Percentiles rank a stretch among this genome's conserved stretches.
These are phyloP conservation scores for Willisornis vidua DNA, from an alignment of 2,113 vertebrate genomes.

Conservation along the genomic window DNA sequence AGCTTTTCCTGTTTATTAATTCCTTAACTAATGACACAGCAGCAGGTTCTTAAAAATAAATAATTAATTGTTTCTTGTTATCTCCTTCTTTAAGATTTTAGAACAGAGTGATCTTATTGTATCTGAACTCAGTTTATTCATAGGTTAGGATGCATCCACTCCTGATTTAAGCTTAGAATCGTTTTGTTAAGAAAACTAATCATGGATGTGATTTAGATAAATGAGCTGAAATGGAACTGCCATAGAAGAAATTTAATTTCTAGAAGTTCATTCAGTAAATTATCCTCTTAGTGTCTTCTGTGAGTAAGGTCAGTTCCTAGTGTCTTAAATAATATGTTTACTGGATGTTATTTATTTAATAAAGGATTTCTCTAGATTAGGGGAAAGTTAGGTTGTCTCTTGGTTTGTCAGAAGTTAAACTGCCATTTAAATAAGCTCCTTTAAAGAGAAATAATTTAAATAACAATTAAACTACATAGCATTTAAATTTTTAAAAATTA, in stretches of 20 bases:
- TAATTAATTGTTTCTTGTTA: not conserved
- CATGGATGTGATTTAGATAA: not conserved
- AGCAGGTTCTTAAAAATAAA: not conserved
- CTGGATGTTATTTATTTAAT: not conserved
- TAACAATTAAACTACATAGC: constrained; percentile 31
- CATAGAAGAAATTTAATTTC: not conserved
- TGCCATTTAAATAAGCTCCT: constrained; percentile 21
- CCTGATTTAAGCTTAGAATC: not conserved
- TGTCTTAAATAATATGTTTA: constrained; percentile 8
- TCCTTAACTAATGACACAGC: not conserved
- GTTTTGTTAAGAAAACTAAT: not conserved
- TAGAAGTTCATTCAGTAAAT: not conserved
- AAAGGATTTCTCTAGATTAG: not conserved
- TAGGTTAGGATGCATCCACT: not conserved
- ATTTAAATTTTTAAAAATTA: not conserved
- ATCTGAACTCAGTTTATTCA: not conserved
- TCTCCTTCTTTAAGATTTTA: not conserved
- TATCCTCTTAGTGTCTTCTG: not conserved
- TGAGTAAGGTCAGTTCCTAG: not conserved
- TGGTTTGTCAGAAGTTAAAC: constrained; percentile 38
- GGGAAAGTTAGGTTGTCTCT: not conserved
- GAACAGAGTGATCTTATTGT: not conserved
- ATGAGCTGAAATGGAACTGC: not conserved
- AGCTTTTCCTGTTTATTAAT: not conserved
- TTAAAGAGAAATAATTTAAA: constrained; percentile 37